Conservation (phyloP, 1,140 invertebrate genomes). For the Myzus persicae region DNA sequence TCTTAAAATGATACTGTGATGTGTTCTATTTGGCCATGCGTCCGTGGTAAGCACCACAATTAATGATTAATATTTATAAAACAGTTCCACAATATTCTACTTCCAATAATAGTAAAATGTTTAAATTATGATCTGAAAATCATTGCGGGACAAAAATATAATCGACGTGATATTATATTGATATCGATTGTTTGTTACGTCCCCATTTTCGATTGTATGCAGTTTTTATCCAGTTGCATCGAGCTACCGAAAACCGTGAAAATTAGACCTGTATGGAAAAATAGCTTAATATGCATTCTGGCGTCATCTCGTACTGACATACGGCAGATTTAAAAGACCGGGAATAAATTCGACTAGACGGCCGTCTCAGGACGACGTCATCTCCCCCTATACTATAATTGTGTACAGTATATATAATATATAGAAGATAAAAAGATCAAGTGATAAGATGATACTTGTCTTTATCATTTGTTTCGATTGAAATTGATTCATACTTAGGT, state of each 20-base stretch:
- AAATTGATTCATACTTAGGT: constrained; percentile 19
- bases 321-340: no score
- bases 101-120: not conserved
- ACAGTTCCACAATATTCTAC: not conserved
- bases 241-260: not conserved
- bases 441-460: constrained; percentile 11
- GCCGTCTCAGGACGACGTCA: not conserved
- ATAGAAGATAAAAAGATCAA: not conserved
- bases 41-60: not conserved
- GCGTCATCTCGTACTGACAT: not conserved
- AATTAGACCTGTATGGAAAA: not conserved
- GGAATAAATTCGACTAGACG: not conserved
- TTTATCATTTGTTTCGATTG: constrained; percentile 21
- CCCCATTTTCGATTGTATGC: not conserved
- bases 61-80: no score
- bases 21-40: not conserved
- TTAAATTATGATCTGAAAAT: not conserved
- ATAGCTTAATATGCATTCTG: not conserved
- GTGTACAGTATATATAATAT: not conserved
- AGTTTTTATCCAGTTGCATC: not conserved
- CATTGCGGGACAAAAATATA: not conserved
- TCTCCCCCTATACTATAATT: not conserved
- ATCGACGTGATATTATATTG: not conserved
- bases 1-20: not conserved
- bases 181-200: not conserved